Conservation (phyloP, 1,140 invertebrate species). For the Proales similis region DNA sequence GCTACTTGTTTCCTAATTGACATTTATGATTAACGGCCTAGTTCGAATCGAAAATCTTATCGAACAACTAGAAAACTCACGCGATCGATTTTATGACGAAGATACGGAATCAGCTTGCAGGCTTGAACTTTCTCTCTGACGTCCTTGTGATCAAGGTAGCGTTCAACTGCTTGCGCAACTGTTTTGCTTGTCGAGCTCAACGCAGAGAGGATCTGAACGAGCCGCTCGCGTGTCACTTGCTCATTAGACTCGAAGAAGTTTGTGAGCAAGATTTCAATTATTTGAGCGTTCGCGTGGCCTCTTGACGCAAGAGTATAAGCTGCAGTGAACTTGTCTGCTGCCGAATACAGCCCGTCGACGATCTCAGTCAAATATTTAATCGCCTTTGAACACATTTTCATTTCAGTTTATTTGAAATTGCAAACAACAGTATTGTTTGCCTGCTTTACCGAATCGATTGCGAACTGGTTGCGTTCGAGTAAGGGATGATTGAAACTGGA, state of each 20-base stretch:
- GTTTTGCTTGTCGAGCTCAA: neutral
- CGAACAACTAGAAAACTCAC: too few relatives aligned
- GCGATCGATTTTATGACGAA: too few relatives aligned
- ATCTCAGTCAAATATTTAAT: neutral
- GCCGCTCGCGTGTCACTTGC: slow-evolving; percentile 22
- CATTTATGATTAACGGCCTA: too few relatives aligned
- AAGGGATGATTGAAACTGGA: slow-evolving; percentile 4
- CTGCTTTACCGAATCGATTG: neutral
- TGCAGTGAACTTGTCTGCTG: slow-evolving; percentile 17
- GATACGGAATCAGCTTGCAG: slow-evolving; percentile 27
- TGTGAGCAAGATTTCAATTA: slow-evolving; percentile 1
- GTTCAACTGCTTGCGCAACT: neutral
- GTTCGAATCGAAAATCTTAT: too few relatives aligned
- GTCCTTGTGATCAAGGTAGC: slow-evolving; percentile 9
- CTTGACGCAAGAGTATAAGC: slow-evolving; percentile 2
- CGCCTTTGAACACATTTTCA: neutral
- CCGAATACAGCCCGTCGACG: too few relatives aligned
- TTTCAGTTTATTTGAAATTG: neutral
- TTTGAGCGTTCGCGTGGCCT: neutral
- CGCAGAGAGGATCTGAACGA: slow-evolving; percentile 1
- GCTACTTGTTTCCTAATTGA: slow-evolving; percentile 1
- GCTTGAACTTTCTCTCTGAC: slow-evolving; percentile 7
- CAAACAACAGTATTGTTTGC: neutral
- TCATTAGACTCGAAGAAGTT: slow-evolving; percentile 33
- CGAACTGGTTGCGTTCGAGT: slow-evolving; percentile 3